phyloP scores from a whole-genome alignment of 2,888 invertebrate genomes.

The Ochlodes sylvanus region DNA sequence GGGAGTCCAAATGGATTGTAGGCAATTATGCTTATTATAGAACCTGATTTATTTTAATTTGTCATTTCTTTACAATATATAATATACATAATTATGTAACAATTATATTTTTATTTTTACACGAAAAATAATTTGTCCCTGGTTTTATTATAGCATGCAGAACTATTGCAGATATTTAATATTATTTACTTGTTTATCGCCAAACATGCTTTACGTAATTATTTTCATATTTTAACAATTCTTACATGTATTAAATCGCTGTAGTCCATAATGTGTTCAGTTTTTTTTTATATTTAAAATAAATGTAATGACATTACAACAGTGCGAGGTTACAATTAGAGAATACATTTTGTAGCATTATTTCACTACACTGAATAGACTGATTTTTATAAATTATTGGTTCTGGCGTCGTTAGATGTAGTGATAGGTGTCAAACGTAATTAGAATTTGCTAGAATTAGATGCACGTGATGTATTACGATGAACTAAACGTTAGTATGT shows the following conservation, averaged over 20 bases:
- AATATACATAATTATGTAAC: background rate
- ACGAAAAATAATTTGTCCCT: background rate
- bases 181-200: background rate
- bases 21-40: background rate
- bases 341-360: slow-evolving; percentile 9
- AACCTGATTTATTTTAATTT: background rate
- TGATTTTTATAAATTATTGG: slow-evolving; percentile 26
- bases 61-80: background rate
- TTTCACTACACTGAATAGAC: slow-evolving; percentile 27
- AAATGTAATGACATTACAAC: slow-evolving; percentile 3
- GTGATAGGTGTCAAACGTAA: background rate
- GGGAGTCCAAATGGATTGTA: background rate
- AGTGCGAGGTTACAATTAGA: slow-evolving; percentile 7
- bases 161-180: background rate
- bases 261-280: slow-evolving; percentile 18
- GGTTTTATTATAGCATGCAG: background rate
- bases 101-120: slow-evolving; percentile 1
- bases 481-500: background rate
- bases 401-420: slow-evolving; percentile 20
- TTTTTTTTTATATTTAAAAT: slow-evolving; percentile 14
- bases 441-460: slow-evolving; percentile 8
- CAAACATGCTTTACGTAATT: slow-evolving; percentile 5
- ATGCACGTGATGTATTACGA: background rate
- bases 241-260: background rate
- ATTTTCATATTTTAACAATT: slow-evolving; percentile 2